A percentile compares a stretch with the other conserved stretches of the same genome.
These are phyloP conservation scores for Protobothrops flavoviridis DNA, from an alignment of 2,113 vertebrate species.

Conservation along the genomic window DNA sequence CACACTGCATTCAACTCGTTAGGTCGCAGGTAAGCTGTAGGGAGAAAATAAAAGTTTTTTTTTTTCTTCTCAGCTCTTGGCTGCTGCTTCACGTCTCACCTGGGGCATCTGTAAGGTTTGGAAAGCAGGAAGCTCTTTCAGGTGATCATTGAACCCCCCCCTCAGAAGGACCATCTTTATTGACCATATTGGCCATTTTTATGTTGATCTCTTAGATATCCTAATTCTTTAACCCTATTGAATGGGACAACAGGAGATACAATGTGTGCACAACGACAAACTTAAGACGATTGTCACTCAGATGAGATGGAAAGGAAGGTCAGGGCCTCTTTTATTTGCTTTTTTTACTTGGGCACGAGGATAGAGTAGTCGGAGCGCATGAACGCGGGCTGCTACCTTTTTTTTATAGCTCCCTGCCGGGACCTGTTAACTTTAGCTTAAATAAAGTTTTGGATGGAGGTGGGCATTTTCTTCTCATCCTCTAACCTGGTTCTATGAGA, in stretches of 20 bases:
- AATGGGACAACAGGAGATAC: neutral
- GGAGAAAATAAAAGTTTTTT: neutral
- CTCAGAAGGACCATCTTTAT: slow-evolving; percentile 7
- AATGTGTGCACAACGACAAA: neutral
- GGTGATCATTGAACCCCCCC: too few species aligned
- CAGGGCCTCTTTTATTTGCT: neutral
- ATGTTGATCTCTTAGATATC: neutral
- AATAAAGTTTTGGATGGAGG: neutral
- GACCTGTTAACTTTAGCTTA: neutral
- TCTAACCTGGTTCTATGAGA: neutral
- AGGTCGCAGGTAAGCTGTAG: neutral
- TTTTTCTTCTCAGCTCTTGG: neutral
- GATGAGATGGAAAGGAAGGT: neutral
- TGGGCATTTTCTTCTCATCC: neutral
- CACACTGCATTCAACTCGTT: neutral
- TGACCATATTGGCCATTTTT: slow-evolving; percentile 29
- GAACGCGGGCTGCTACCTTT: neutral
- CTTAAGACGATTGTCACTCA: neutral
- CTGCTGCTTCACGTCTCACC: neutral
- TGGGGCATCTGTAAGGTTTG: neutral
- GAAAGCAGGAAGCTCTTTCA: neutral
- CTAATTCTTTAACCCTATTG: neutral
- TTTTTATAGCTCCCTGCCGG: neutral
- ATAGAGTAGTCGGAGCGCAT: neutral
- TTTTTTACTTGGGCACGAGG: neutral